A percentile compares a stretch with the other conserved stretches of the same genome.
Evolutionary conservation across 30 jellyfish, hydroid and myxozoan species (phyloP).

Genomic region (Hydractinia echinata): DNA sequence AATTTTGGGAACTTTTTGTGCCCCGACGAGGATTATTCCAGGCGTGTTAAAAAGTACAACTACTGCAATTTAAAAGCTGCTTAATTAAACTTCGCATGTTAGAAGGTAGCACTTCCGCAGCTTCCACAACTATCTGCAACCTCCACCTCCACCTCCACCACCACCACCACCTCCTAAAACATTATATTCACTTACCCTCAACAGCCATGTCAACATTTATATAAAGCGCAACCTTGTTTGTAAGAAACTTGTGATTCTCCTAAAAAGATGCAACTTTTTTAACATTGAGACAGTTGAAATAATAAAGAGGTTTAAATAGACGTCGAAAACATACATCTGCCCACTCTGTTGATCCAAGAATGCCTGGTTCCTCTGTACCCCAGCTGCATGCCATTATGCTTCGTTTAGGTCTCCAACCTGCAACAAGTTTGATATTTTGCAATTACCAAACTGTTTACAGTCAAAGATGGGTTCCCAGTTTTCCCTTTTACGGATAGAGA

Average conservation of each 20-base stretch:
- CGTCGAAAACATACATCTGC: slow-evolving; percentile 42
- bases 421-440: background rate
- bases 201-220: slow-evolving; percentile 55
- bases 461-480: background rate
- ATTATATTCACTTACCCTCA: slow-evolving; percentile 30
- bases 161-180: no score
- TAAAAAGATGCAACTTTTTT: slow-evolving; percentile 6
- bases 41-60: no score
- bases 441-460: background rate
- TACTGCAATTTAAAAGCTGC: no score
- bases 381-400: slow-evolving; percentile 52
- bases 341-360: slow-evolving; percentile 56
- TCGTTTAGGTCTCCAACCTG: slow-evolving; percentile 57
- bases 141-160: no score
- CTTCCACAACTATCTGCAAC: no score
- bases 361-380: slow-evolving; percentile 56
- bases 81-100: no score
- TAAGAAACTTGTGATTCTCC: slow-evolving; percentile 42
- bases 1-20: no score
- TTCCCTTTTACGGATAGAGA: background rate
- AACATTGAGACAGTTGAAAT: background rate
- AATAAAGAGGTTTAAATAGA: background rate
- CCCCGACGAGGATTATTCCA: no score
- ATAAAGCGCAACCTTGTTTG: slow-evolving; percentile 35
- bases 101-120: no score